Conservation (phyloP, 2,797 vertebrate genomes). For the Fratercula arctica region DNA sequence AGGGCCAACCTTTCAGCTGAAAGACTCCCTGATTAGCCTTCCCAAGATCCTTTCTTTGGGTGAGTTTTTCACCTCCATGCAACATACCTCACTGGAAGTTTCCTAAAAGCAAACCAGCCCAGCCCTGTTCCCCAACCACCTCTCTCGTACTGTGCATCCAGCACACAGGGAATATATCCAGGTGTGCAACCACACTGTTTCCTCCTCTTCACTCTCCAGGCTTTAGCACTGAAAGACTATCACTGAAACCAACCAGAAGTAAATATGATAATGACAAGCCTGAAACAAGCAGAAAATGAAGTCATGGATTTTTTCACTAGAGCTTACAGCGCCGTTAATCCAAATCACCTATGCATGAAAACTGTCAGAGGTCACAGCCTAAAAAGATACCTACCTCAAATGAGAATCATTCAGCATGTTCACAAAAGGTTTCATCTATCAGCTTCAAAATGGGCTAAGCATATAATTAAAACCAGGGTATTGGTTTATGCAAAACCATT, state of each 20-base stretch:
- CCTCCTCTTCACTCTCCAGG: neutral
- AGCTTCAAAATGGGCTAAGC: neutral
- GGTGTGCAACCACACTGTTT: neutral
- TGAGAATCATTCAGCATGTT: neutral
- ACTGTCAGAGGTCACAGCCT: neutral
- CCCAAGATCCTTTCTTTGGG: neutral
- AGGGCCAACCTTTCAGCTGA: rapidly evolving
- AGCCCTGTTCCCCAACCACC: neutral
- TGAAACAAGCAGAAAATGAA: neutral
- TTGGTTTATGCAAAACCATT: neutral
- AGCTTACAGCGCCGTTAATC: neutral
- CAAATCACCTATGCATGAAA: neutral
- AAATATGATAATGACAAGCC: neutral
- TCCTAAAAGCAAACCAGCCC: neutral
- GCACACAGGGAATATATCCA: neutral
- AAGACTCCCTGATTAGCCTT: neutral
- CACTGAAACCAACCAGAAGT: neutral
- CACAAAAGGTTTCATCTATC: neutral
- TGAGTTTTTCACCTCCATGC: neutral
- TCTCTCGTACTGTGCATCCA: neutral
- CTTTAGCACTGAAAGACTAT: neutral
- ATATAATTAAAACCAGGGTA: neutral
- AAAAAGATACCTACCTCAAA: neutral
- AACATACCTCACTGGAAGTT: neutral
- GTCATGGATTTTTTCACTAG: neutral